Percentiles rank a stretch among this genome's conserved stretches.
Conservation (phyloP, 2,888 invertebrate species). For the Ceramica pisi region DNA sequence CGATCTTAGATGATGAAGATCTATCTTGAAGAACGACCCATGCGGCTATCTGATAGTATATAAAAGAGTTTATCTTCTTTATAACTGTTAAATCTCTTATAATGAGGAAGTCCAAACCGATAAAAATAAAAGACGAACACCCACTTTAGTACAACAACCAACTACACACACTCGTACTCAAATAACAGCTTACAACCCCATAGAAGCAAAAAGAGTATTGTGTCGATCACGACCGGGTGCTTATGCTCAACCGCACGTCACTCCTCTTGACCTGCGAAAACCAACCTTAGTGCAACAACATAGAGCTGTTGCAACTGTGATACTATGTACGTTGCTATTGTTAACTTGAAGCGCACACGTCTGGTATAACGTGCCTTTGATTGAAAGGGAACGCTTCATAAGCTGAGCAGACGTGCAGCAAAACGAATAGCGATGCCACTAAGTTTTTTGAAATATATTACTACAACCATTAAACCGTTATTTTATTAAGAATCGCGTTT, state of each 20-base stretch:
- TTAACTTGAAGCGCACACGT: constrained; percentile 20
- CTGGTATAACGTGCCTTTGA: constrained; percentile 31
- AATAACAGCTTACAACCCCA: constrained; percentile 30
- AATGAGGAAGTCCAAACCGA: not conserved
- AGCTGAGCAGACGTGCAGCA: not conserved
- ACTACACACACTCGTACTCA: constrained; percentile 6
- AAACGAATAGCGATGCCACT: not conserved
- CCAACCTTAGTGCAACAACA: not conserved
- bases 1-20: too few relatives aligned
- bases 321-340: not conserved
- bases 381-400: constrained; percentile 19
- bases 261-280: not conserved
- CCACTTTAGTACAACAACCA: not conserved
- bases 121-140: constrained; percentile 20
- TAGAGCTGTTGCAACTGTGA: not conserved
- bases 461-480: too few relatives aligned
- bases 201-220: constrained; percentile 39
- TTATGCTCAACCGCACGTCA: constrained; percentile 12
- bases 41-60: too few relatives aligned
- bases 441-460: not conserved
- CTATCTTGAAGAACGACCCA: too few relatives aligned
- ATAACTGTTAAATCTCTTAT: not conserved
- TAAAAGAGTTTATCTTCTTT: not conserved
- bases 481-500: too few relatives aligned
- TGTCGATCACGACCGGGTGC: constrained; percentile 43